phyloP scores from a whole-genome alignment of 2,113 vertebrate species.

The Microcebus lehilahytsara region DNA sequence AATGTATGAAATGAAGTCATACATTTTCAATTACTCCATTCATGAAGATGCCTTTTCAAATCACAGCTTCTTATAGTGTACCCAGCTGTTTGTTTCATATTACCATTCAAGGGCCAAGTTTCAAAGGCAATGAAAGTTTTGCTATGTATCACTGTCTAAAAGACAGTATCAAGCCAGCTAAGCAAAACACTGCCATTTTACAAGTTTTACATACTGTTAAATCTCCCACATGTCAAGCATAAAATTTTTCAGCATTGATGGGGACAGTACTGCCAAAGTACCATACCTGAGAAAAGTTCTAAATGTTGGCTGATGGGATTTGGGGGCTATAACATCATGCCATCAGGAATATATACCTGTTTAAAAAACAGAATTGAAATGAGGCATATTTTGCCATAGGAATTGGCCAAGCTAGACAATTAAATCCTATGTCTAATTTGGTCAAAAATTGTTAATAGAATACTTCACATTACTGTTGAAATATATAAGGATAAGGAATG shows the following conservation, averaged over 20 bases:
- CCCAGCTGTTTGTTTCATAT: conserved; percentile 58
- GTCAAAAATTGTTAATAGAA: neutral
- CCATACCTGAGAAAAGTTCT: neutral
- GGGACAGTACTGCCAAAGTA: neutral
- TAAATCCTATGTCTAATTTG: neutral
- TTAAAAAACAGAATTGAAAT: neutral
- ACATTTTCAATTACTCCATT: conserved; percentile 76
- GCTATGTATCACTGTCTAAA: conserved; percentile 53
- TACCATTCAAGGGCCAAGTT: conserved; percentile 55
- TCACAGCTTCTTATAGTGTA: conserved; percentile 58
- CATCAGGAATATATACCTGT: neutral
- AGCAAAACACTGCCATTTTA: neutral
- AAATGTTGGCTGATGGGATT: neutral
- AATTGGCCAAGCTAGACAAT: neutral
- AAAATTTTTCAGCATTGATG: neutral
- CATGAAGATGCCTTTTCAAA: conserved; percentile 73
- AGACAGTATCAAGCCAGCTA: conserved; percentile 24
- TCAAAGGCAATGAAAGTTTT: conserved; percentile 55
- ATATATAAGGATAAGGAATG: neutral
- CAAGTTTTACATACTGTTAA: conserved; percentile 9
- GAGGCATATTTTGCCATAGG: neutral
- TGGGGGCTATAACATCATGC: neutral
- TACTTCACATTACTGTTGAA: neutral
- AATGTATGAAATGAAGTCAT: conserved; percentile 69
- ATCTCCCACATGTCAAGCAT: neutral